Percentiles rank a stretch among this genome's conserved stretches.
Evolutionary conservation across 2,888 invertebrate genomes (phyloP).

Genomic region (Drosophila quinaria): DNA sequence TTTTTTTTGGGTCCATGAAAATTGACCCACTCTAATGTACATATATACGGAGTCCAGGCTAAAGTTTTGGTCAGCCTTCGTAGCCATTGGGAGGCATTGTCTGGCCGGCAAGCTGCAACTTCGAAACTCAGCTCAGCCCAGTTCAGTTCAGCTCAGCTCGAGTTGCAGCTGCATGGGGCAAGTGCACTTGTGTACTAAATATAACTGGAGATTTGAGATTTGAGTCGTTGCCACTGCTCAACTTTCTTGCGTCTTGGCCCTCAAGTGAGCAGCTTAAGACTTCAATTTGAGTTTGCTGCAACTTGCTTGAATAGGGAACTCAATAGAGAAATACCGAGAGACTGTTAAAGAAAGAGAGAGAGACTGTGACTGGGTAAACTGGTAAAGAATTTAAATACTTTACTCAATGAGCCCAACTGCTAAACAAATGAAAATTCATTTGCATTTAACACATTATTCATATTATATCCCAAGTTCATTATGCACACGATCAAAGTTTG

Average conservation of each 20-base stretch:
- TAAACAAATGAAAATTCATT: slow-evolving; percentile 26
- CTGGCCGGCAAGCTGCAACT: slow-evolving; percentile 40
- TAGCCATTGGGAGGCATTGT: slow-evolving; percentile 36
- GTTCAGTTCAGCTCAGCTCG: slow-evolving; percentile 1
- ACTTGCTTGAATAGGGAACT: slow-evolving; percentile 17
- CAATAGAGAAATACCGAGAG: neutral
- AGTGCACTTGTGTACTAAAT: slow-evolving; percentile 14
- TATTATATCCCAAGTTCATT: neutral
- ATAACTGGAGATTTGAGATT: slow-evolving; percentile 32
- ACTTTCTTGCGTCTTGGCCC: slow-evolving; percentile 25
- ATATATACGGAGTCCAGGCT: neutral
- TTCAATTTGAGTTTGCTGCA: slow-evolving; percentile 36
- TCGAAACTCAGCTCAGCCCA: slow-evolving; percentile 10
- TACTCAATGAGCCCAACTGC: slow-evolving; percentile 28
- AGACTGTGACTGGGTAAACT: slow-evolving; percentile 5
- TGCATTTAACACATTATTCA: slow-evolving; percentile 12
- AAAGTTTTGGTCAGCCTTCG: slow-evolving; percentile 52
- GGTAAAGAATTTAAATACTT: slow-evolving; percentile 36
- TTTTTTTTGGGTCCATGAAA: neutral
- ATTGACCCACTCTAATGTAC: neutral
- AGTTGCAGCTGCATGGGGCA: slow-evolving; percentile 30
- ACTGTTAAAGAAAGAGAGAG: neutral
- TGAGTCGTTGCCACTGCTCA: slow-evolving; percentile 35
- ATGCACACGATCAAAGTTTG: neutral
- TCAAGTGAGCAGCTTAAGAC: slow-evolving; percentile 35